These are phyloP conservation scores for Avahi laniger DNA, from an alignment of 2,797 vertebrate genomes.

Conservation along the genomic window DNA sequence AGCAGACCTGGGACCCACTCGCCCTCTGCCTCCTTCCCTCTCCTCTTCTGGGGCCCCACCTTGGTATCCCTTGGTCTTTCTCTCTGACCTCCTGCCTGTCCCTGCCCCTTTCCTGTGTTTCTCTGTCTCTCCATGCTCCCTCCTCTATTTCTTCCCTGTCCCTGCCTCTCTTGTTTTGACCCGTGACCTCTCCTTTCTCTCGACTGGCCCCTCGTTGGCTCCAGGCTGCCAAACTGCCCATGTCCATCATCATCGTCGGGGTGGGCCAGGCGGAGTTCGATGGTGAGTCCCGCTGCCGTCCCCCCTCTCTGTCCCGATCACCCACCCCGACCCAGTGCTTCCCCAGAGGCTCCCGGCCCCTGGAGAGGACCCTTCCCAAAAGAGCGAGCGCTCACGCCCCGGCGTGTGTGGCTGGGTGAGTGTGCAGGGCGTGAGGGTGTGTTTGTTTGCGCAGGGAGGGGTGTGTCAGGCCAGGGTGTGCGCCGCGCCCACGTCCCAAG, in stretches of 20 bases:
- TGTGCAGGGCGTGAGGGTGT: not conserved
- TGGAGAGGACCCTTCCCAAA: not conserved
- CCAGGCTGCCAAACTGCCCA: constrained; percentile 95
- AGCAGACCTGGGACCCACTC: not conserved
- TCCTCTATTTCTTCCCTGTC: not conserved
- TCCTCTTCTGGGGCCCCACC: not conserved
- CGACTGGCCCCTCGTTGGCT: not conserved
- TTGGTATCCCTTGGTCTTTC: not conserved
- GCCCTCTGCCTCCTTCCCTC: not conserved
- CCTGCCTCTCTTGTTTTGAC: not conserved
- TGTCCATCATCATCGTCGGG: constrained; percentile 98
- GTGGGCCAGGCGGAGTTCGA: constrained; percentile 98
- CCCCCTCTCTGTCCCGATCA: not conserved
- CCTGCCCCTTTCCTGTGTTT: not conserved
- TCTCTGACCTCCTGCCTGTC: not conserved
- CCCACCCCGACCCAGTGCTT: not conserved
- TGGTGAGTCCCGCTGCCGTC: constrained; percentile 83
- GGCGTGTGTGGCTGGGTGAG: not conserved
- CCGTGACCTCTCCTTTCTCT: not conserved
- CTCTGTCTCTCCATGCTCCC: not conserved
- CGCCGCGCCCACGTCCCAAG: not conserved
- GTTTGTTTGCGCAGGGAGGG: constrained; percentile 10
- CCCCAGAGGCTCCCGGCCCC: not conserved
- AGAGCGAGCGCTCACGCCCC: not conserved
- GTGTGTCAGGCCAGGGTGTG: not conserved